Percentiles rank a stretch among this genome's conserved stretches.
phyloP scores from a whole-genome alignment of 2,113 vertebrate genomes.

The Nettapus auritus region DNA sequence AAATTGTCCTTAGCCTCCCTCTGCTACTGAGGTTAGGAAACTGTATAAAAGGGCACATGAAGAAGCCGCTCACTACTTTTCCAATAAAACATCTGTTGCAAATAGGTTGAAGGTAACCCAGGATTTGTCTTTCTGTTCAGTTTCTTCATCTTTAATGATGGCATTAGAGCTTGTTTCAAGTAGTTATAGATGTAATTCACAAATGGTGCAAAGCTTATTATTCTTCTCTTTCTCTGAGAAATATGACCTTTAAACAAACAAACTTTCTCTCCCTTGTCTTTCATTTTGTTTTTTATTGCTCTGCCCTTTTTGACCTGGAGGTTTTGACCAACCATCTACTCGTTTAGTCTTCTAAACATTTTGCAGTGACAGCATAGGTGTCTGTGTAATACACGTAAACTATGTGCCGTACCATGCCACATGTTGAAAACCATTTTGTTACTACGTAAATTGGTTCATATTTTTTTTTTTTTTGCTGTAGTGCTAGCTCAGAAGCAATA shows the following conservation, averaged over 20 bases:
- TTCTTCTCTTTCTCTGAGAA: background rate
- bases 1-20: background rate
- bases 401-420: background rate
- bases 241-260: background rate
- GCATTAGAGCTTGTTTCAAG: background rate
- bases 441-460: background rate
- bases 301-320: background rate
- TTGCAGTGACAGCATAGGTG: background rate
- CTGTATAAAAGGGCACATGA: background rate
- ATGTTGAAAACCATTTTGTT: background rate
- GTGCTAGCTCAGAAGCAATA: background rate
- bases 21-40: background rate
- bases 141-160: background rate
- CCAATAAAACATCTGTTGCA: background rate
- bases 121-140: background rate
- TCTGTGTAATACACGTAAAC: background rate
- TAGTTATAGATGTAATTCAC: background rate
- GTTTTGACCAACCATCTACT: background rate
- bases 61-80: background rate
- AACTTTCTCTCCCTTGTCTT: background rate
- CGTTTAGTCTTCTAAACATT: background rate
- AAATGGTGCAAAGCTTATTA: background rate
- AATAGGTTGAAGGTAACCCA: background rate
- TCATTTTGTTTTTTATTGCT: background rate
- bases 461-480: background rate